Evolutionary conservation across 2,113 vertebrate species (phyloP).

Genomic region (Pampusana beccarii): DNA sequence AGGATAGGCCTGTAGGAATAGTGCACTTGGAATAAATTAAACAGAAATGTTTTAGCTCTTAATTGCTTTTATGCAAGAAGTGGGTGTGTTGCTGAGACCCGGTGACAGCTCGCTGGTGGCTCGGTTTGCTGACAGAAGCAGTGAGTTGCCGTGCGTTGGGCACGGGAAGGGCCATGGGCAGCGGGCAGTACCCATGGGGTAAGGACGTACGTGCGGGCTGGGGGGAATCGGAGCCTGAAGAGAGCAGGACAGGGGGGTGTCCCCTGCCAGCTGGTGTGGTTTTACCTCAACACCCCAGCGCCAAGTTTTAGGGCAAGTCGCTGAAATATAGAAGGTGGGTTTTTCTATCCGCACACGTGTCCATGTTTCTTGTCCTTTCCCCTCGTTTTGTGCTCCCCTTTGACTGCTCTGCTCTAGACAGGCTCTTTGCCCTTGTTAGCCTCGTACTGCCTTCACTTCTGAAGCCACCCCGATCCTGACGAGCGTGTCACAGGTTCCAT

Average conservation of each 20-base stretch:
- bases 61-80: background rate
- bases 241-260: background rate
- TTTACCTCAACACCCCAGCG: background rate
- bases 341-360: background rate
- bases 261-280: background rate
- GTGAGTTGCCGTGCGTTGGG: background rate
- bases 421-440: background rate
- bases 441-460: background rate
- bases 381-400: background rate
- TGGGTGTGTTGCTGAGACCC: background rate
- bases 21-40: background rate
- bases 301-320: background rate
- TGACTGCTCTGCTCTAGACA: background rate
- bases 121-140: background rate
- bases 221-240: background rate
- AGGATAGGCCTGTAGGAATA: background rate
- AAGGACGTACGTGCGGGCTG: rapidly evolving
- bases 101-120: background rate
- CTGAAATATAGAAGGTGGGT: background rate
- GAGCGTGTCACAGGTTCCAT: rapidly evolving
- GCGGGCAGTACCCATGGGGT: background rate
- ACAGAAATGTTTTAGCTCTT: background rate
- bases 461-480: rapidly evolving
- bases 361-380: background rate
- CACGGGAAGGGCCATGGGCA: background rate